These are phyloP conservation scores for Syngnathoides biaculeatus DNA, from an alignment of 2,113 vertebrate genomes.

Conservation along the genomic window DNA sequence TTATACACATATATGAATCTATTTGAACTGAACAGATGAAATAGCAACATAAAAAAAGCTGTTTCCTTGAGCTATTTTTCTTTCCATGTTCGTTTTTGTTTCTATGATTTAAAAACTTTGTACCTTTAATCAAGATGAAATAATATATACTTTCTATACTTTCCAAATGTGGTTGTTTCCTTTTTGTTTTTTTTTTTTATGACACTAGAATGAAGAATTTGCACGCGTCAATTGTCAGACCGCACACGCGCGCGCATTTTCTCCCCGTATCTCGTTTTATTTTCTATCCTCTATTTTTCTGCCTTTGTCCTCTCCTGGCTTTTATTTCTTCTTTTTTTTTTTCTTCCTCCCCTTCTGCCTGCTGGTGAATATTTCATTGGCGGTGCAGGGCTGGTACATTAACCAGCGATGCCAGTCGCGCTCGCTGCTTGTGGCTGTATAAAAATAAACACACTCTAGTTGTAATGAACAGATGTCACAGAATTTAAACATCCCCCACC, in stretches of 20 bases:
- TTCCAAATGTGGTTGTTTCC: neutral
- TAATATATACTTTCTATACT: too few species aligned
- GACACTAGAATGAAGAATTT: constrained; percentile 19
- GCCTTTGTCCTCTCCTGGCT: constrained; percentile 43
- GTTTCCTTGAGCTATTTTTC: too few species aligned
- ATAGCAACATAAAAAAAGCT: too few species aligned
- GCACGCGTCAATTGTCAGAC: constrained; percentile 7
- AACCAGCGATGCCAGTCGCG: constrained; percentile 75
- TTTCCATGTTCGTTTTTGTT: too few species aligned
- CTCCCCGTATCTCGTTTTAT: constrained; percentile 57
- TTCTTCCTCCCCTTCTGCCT: constrained; percentile 31
- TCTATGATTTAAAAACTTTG: too few species aligned
- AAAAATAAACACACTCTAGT: constrained; percentile 80
- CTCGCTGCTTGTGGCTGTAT: constrained; percentile 75
- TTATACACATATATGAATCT: too few species aligned
- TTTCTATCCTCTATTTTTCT: constrained; percentile 40
- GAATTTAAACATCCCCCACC: constrained; percentile 66
- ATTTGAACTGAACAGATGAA: too few species aligned
- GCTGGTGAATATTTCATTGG: constrained; percentile 73
- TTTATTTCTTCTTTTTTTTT: constrained; percentile 2
- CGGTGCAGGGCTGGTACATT: constrained; percentile 67
- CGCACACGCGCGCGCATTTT: constrained; percentile 30
- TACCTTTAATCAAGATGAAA: too few species aligned
- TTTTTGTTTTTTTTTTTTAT: constrained; percentile 23
- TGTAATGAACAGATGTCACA: constrained; percentile 79